phyloP scores from a whole-genome alignment of 2,797 vertebrate species.

The Sebastes dallii region DNA sequence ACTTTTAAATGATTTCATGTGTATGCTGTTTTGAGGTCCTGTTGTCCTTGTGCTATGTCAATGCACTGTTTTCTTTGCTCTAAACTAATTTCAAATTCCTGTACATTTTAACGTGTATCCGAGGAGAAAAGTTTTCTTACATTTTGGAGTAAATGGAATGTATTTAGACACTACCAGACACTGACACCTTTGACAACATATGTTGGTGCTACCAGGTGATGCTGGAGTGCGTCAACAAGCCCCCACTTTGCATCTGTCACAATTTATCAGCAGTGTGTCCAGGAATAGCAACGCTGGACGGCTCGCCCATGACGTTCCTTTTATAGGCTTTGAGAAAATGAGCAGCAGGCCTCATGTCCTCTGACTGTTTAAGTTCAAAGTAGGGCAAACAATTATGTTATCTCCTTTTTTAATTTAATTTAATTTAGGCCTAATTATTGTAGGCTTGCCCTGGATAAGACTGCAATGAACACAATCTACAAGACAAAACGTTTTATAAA shows the following conservation, averaged over 20 bases:
- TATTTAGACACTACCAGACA: constrained; percentile 1
- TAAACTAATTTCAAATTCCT: not conserved
- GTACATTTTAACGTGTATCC: not conserved
- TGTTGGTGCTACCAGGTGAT: constrained; percentile 47
- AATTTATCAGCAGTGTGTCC: constrained; percentile 89
- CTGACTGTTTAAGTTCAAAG: constrained; percentile 36
- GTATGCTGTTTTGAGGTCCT: not conserved
- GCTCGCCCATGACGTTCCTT: constrained; percentile 85
- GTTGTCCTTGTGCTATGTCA: not conserved
- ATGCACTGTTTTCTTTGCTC: not conserved
- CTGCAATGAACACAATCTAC: not conserved
- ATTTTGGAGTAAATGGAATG: not conserved
- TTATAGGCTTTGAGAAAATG: constrained; percentile 87
- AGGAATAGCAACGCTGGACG: constrained; percentile 90
- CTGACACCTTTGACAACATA: constrained; percentile 38
- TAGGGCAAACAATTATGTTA: not conserved
- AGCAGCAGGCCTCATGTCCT: constrained; percentile 65
- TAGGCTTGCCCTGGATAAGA: not conserved
- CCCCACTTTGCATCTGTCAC: constrained; percentile 91
- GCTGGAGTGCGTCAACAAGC: constrained; percentile 80
- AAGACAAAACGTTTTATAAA: not conserved
- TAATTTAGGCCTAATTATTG: not conserved
- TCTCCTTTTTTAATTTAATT: not conserved
- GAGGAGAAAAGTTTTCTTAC: not conserved
- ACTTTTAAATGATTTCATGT: not conserved